These are phyloP conservation scores for Chunga burmeisteri DNA, from an alignment of 2,113 vertebrate species.

Conservation along the genomic window DNA sequence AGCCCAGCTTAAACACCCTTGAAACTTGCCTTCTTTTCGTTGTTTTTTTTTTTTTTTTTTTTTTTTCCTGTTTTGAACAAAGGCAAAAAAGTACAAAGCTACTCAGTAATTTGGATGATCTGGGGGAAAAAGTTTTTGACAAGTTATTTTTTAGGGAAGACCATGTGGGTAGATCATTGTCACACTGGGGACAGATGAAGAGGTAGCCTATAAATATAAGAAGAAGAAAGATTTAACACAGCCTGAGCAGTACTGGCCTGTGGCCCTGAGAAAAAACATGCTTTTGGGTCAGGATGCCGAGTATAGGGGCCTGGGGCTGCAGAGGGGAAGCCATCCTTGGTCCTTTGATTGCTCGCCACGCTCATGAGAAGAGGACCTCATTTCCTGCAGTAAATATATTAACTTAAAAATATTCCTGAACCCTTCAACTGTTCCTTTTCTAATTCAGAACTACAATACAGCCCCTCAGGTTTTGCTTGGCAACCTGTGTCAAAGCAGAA, in stretches of 20 bases:
- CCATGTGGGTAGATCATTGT: background rate
- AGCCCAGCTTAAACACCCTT: background rate
- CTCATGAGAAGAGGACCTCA: background rate
- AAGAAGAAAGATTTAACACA: background rate
- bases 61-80: background rate
- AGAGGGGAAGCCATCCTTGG: background rate
- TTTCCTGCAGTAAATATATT: background rate
- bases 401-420: background rate
- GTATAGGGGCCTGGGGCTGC: background rate
- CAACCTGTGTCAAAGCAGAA: background rate
- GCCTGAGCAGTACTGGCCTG: background rate
- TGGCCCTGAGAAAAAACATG: slow-evolving; percentile 12
- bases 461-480: background rate
- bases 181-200: background rate
- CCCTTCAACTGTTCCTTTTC: slow-evolving; percentile 3
- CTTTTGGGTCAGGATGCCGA: background rate
- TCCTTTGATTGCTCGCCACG: background rate
- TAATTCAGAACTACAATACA: background rate
- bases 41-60: background rate
- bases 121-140: background rate
- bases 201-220: background rate
- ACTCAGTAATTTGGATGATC: background rate
- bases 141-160: background rate
- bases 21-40: background rate
- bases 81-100: background rate